Conservation (phyloP, 2,888 invertebrate species). For the Acanthopleura granulata region DNA sequence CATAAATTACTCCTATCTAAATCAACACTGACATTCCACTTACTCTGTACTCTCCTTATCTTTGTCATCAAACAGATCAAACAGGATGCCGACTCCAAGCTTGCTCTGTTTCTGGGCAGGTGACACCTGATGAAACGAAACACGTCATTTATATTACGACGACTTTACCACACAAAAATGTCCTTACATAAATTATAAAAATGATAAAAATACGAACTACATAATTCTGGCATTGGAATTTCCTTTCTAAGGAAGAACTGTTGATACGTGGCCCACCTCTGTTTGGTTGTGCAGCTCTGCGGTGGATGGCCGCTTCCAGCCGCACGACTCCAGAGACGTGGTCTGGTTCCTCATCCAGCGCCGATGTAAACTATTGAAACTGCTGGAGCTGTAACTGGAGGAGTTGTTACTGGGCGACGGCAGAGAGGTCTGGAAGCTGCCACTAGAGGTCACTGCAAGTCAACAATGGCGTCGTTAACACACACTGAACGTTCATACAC, state of each 20-base stretch:
- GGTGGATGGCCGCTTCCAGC: conserved; percentile 19
- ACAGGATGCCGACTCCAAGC: conserved; percentile 79
- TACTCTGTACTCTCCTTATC: conserved; percentile 49
- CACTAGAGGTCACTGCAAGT: conserved; percentile 58
- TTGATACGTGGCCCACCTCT: conserved; percentile 26
- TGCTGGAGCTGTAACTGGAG: conserved; percentile 65
- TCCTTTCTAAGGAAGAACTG: not conserved
- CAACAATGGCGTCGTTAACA: not conserved
- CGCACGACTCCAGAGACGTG: conserved; percentile 71
- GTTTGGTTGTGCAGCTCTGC: conserved; percentile 36
- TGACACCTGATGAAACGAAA: conserved; percentile 1
- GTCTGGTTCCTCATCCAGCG: conserved; percentile 74
- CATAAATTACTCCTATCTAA: no score
- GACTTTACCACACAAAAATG: no score
- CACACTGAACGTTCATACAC: no score
- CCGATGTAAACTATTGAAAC: conserved; percentile 74
- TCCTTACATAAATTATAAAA: no score
- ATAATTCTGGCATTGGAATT: no score
- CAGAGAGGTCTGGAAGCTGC: conserved; percentile 59
- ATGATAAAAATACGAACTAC: no score
- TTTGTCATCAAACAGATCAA: conserved; percentile 67
- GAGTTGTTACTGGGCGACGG: conserved; percentile 63
- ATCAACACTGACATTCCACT: no score
- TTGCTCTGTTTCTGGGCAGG: conserved; percentile 69
- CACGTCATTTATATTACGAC: no score